phyloP scores from a whole-genome alignment of 1,140 invertebrate species.

The Drosophila fuyamai region DNA sequence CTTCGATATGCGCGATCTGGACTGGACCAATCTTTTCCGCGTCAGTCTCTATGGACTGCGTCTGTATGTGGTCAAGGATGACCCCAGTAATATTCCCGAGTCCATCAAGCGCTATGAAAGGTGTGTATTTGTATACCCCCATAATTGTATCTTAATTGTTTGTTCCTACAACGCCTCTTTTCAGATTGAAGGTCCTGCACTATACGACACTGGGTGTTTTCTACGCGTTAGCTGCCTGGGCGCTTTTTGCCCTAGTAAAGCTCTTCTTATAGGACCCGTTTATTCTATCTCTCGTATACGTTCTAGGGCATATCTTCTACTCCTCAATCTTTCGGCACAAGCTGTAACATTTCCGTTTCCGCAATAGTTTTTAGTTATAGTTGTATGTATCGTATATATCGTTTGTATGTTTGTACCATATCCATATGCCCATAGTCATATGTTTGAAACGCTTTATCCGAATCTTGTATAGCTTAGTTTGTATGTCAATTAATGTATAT shows the following conservation, averaged over 20 bases:
- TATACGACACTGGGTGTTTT: constrained; percentile 69
- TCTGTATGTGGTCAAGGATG: constrained; percentile 90
- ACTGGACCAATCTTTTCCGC: constrained; percentile 88
- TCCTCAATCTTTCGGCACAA: constrained; percentile 15
- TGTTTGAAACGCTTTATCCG: constrained; percentile 59
- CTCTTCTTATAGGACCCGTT: constrained; percentile 58
- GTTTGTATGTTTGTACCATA: constrained; percentile 64
- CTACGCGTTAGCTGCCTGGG: constrained; percentile 62
- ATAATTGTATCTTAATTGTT: not conserved
- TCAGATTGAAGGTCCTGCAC: constrained; percentile 78
- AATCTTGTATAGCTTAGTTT: constrained; percentile 53
- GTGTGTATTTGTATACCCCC: constrained; percentile 74
- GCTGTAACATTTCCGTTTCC: constrained; percentile 33
- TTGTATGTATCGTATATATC: constrained; percentile 37
- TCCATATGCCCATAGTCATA: constrained; percentile 54
- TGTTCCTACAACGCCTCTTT: constrained; percentile 4
- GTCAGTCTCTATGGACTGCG: constrained; percentile 88
- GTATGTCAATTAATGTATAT: constrained; percentile 48
- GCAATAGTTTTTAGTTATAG: constrained; percentile 53
- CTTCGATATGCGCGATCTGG: constrained; percentile 89
- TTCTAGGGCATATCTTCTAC: constrained; percentile 46
- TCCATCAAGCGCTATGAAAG: constrained; percentile 87
- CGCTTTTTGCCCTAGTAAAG: constrained; percentile 66
- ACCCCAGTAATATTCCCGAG: constrained; percentile 87
- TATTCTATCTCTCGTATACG: constrained; percentile 24